A percentile compares a stretch with the other conserved stretches of the same genome.
Conservation (phyloP, 2,797 vertebrate species). For the Epinephelus malabaricus region DNA sequence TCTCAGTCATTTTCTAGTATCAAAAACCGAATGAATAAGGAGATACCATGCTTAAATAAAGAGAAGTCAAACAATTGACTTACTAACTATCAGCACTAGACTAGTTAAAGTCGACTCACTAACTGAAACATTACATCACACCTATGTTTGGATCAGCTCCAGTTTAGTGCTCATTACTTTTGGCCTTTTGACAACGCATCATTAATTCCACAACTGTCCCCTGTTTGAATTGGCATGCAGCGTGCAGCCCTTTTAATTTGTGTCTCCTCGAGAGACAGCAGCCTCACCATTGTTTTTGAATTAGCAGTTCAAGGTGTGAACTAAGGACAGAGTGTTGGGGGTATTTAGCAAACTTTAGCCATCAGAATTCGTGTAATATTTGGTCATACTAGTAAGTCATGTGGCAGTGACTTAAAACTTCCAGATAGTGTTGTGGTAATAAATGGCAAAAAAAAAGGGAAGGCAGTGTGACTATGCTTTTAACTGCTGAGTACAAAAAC, state of each 20-base stretch:
- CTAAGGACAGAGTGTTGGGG: background rate
- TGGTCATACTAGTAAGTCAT: background rate
- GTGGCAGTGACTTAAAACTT: background rate
- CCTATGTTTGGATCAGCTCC: conserved; percentile 6
- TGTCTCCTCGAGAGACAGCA: conserved; percentile 29
- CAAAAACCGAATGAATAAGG: background rate
- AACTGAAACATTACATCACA: background rate
- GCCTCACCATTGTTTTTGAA: conserved; percentile 17
- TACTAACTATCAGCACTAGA: background rate
- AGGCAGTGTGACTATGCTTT: background rate
- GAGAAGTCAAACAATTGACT: background rate
- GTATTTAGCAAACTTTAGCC: background rate
- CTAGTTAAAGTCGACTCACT: background rate
- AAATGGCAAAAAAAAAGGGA: background rate
- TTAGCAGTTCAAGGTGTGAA: conserved; percentile 4
- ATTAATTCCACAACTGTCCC: conserved; percentile 45
- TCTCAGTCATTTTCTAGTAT: background rate
- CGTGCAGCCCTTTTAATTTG: conserved; percentile 39
- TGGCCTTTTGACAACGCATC: conserved; percentile 38
- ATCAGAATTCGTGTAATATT: background rate
- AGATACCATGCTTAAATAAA: background rate
- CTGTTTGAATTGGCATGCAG: conserved; percentile 36
- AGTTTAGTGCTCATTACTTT: conserved; percentile 4
- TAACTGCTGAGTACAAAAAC: conserved; percentile 17
- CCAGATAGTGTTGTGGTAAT: background rate